Base-by-base conservation (phyloP, 2,113 vertebrate species). In the Onychostoma macrolepis region DNA sequence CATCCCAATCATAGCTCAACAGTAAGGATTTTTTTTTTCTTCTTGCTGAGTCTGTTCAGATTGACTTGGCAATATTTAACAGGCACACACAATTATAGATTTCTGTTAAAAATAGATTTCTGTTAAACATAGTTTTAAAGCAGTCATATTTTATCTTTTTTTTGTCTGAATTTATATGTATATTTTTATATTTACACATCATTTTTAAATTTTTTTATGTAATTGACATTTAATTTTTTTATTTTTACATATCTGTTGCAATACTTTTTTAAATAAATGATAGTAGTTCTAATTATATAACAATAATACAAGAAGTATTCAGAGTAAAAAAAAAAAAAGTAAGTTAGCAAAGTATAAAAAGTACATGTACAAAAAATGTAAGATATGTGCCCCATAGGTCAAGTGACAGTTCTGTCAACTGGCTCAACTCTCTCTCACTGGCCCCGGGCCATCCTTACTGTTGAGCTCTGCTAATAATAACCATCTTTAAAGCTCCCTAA, bases 401-500 rank as follows among this genome's bases (percentile, higher is more conserved):
- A 38, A 41, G 69, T 41, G 69, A 10, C 21, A 11, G 2, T 41
- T 72, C 69, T 41, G 69, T 41, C 69, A 72, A 24, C 36, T 72
- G 19, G 69, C 36, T 72, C 19, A 72, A 21, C 69, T 24, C 41
- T 43, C 2, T 76, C 41, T 28, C 6, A 9, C 72, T 76, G 72
- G 72, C 24, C 11, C 12, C 6, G 2, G 41, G 72, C 72, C 72
- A 45, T 75, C 5, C 72, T 75, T 45, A 17, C 24, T 75, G 72
- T 45, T 75, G 72, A 45, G 72, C 41, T n/a, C 41, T 75, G 12
- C 21, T 17, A n/a, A 80, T 65, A 65, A 65, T 81, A 65, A 11
- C 58, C 13, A 43, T 67, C 24, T 11, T 65, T 45, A 67, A 67
- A 65, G 58, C 17, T 65, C 80, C 53, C 30, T 36, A 58, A 79